Evolutionary conservation across 1,140 invertebrate species (phyloP), one percentile per base, ranked within the genome.

Genomic region (Apis florea): DNA sequence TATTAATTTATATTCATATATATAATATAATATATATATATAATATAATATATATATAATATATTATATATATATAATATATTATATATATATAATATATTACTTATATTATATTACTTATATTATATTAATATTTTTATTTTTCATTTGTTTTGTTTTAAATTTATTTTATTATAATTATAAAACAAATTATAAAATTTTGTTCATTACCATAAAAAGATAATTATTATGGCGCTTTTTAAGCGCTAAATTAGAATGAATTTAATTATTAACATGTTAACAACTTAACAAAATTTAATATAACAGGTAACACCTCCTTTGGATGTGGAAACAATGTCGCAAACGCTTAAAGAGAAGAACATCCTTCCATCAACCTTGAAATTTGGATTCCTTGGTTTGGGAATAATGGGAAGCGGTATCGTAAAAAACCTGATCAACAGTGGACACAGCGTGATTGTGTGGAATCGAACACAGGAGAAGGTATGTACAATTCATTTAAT

Each of bases 381-480:
- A 89, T 98, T 99, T 91, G 98, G 98, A 19, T 99, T 99, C 93
- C 95, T 99, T 56, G 98, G 98, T 1, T 95, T 99, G 13, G 98
- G 98, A 61, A 98, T 98, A 88, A 99, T 99, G 97, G 98, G 98
- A n/a, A 96, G 97, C 64, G 97, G 98, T 26, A 98, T 99, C 90
- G 98, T 99, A 1, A 98, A 98, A 94, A 99, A 99, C 93, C 94
- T 99, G 26, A 95, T 99, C 84, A 97, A 98, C 91, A 98, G 98
- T 68, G 98, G 98, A 12, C 98, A 99, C 93, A 96, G 97, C 90
- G 97, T 99, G 17, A 96, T 97, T 85, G 96, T 99, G 56, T 99
- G 98, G 98, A 99, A 99, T 94, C 95, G 98, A 88, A 97, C 98
- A 82, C 95, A 96, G 53, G 96, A 97, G 76, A 99, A 99, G 96